phyloP scores from a whole-genome alignment of 1,140 invertebrate species.

The Leptopilina boulardi region DNA sequence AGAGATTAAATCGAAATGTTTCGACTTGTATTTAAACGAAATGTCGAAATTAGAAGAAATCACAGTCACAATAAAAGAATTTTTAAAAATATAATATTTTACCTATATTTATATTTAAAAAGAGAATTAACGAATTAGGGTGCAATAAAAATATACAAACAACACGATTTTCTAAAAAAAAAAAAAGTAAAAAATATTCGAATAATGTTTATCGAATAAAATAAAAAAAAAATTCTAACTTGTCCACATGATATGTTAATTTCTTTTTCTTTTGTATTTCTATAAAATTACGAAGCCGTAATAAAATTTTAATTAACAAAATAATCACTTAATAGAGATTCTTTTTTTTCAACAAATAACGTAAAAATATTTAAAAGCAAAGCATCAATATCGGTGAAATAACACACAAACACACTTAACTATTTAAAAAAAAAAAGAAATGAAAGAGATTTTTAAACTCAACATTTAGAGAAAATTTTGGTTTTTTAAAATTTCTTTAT shows the following conservation, averaged over 20 bases:
- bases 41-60: conserved; percentile 7
- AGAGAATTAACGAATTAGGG: neutral
- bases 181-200: neutral
- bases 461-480: neutral
- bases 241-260: conserved; percentile 12
- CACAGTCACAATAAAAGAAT: conserved; percentile 9
- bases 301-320: neutral
- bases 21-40: conserved; percentile 38
- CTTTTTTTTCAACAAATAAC: conserved; percentile 2
- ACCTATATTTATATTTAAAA: neutral
- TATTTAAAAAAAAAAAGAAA: no score
- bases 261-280: neutral
- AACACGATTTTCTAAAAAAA: neutral
- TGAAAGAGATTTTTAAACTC: no score
- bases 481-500: neutral
- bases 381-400: neutral
- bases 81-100: conserved; percentile 15
- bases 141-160: neutral
- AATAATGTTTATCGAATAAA: neutral
- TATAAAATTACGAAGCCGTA: no score
- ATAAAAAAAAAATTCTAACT: conserved; percentile 6
- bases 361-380: conserved; percentile 1
- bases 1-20: neutral
- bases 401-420: neutral
- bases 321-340: conserved; percentile 1